Evolutionary conservation across 2,113 vertebrate genomes (phyloP), one percentile per base, ranked within the genome.

Genomic region (Oncorhynchus keta): DNA sequence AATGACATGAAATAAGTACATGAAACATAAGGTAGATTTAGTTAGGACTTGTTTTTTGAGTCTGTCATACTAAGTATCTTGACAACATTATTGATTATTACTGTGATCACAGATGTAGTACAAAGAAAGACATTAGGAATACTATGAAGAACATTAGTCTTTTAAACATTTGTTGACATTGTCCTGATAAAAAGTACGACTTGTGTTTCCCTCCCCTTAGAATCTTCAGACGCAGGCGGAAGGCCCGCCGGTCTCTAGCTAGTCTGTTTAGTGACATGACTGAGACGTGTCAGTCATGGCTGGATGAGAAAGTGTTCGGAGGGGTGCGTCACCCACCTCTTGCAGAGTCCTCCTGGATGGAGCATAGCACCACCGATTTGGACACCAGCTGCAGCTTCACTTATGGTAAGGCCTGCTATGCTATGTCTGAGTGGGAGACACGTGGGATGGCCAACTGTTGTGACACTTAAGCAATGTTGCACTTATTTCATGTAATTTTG

Each of bases 191-290:
- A 26, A 64, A 64, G 39, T 72, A 51, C 30, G 61, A 5, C 13
- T 62, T 20, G 35, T 11, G 68, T 12, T 61, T 6, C 73, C 5
- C 6, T 49, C 79, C 75, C 78, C 73, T 9, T 83, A 96, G 95
- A 0, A 81, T 96, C 49, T 96, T 96, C 87, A 89, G 92, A 24
- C 89, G 92, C 20, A 85, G 92, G 12, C 95, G 92, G 30, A 89
- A 89, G 65, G 85, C 87, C 62, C 92, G 81, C 51, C 73, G 78
- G 39, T 90, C 95, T 39, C 85, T 95, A 83, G 88, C 79, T 74
- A 91, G 85, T 16, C 89, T 95, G 80, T 90, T 96, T 66, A 89
- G 30, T 22, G 82, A 89, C n/a, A 84, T 95, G 1, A 76, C 83
- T 0, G 89, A 90, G 70, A 87, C 80, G 59, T 94, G 93, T 76